A percentile compares a stretch with the other conserved stretches of the same genome.
Evolutionary conservation across 2,888 invertebrate species (phyloP).

Genomic region (Cyrtodaria siliqua): DNA sequence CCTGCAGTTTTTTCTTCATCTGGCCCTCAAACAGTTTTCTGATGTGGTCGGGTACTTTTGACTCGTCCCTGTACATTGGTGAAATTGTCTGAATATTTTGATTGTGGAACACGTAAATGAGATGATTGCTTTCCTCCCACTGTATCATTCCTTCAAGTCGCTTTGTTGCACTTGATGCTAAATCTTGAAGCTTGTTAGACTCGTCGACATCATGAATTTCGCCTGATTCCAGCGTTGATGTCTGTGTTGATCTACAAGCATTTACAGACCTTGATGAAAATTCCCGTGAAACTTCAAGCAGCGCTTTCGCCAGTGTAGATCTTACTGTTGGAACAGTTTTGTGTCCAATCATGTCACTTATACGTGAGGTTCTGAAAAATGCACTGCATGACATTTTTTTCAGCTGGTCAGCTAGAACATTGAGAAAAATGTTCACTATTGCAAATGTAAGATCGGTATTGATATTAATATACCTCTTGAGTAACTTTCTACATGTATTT

Average conservation of each 20-base stretch:
- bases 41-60: conserved; percentile 55
- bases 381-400: conserved; percentile 71
- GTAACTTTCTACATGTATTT: conserved; percentile 43
- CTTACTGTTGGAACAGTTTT: conserved; percentile 17
- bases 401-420: conserved; percentile 74
- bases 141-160: conserved; percentile 68
- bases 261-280: conserved; percentile 52
- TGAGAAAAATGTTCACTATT: conserved; percentile 60
- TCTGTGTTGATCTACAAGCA: conserved; percentile 36
- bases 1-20: conserved; percentile 53
- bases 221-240: conserved; percentile 2
- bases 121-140: conserved; percentile 72
- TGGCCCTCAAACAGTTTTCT: conserved; percentile 67
- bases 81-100: conserved; percentile 69
- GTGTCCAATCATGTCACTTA: conserved; percentile 52
- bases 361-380: conserved; percentile 58
- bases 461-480: conserved; percentile 46
- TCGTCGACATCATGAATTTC: background rate
- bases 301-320: conserved; percentile 41
- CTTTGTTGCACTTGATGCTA: conserved; percentile 1
- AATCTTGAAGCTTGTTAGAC: background rate
- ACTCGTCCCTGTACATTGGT: conserved; percentile 58
- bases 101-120: conserved; percentile 68
- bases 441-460: conserved; percentile 57
- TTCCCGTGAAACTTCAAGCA: conserved; percentile 47